These are phyloP conservation scores for Spisula solida DNA, from an alignment of 2,888 invertebrate genomes.

Conservation along the genomic window DNA sequence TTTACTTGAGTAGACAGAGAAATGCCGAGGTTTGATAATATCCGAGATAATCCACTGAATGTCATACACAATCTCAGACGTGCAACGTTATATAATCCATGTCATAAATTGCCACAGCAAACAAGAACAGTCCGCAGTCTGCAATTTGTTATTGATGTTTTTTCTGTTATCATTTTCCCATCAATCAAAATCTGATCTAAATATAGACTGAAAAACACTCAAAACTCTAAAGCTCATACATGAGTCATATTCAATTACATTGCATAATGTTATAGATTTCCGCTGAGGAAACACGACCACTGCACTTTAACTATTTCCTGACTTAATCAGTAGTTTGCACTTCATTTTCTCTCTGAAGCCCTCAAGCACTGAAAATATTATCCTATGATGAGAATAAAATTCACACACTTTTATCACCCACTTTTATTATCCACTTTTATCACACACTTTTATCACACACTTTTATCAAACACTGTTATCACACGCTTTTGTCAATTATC, in stretches of 20 bases:
- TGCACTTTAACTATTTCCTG: slow-evolving; percentile 15
- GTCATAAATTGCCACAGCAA: neutral
- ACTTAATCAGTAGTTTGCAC: neutral
- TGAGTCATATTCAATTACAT: neutral
- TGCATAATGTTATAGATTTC: neutral
- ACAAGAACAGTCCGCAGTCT: neutral
- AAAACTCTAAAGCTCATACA: neutral
- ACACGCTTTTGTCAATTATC: neutral
- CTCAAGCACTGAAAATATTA: neutral
- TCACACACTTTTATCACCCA: neutral
- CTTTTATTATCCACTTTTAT: neutral
- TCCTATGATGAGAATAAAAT: neutral
- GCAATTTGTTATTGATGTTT: slow-evolving; percentile 23
- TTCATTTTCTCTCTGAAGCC: neutral
- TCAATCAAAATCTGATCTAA: slow-evolving; percentile 2
- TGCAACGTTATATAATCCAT: neutral
- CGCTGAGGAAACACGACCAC: neutral
- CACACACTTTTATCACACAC: neutral
- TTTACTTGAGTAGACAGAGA: neutral
- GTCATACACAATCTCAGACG: neutral
- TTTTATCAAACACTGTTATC: neutral
- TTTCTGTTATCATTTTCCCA: slow-evolving; percentile 9
- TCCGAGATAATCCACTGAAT: neutral
- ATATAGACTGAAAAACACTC: slow-evolving; percentile 7
- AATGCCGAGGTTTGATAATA: neutral